Conservation (phyloP, 2,113 vertebrate species). For the Salvelinus fontinalis region DNA sequence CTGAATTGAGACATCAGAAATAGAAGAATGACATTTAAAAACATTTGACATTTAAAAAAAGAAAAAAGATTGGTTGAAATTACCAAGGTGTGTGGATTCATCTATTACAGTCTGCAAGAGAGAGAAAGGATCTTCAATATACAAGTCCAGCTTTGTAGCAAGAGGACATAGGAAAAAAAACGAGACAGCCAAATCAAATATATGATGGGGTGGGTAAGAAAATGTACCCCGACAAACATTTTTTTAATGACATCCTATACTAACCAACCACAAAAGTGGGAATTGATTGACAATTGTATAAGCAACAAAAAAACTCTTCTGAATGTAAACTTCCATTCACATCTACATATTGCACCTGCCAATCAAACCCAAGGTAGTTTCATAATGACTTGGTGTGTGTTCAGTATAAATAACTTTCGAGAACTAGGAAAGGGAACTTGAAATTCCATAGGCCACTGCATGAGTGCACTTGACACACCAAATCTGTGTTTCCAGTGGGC, state of each 20-base stretch:
- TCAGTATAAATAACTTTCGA: background rate
- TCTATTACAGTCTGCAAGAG: conserved; percentile 60
- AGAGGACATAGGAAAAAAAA: conserved; percentile 35
- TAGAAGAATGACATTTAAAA: conserved; percentile 35
- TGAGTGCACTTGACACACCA: too few relatives aligned
- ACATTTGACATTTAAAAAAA: conserved; percentile 53
- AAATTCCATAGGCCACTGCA: too few relatives aligned
- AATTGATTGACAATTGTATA: conserved; percentile 32
- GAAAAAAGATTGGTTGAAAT: conserved; percentile 54
- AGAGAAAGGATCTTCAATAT: conserved; percentile 49
- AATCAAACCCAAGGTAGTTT: conserved; percentile 64
- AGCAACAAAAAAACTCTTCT: conserved; percentile 31
- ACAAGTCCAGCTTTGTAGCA: conserved; percentile 39
- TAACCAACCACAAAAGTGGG: conserved; percentile 29
- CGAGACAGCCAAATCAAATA: conserved; percentile 26
- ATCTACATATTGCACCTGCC: conserved; percentile 55
- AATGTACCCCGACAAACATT: conserved; percentile 29
- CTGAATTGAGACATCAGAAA: conserved; percentile 53
- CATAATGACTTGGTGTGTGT: conserved; percentile 5
- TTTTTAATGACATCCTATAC: conserved; percentile 35
- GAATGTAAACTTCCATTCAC: conserved; percentile 48
- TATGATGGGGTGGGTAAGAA: conserved; percentile 22
- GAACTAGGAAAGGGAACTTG: too few relatives aligned
- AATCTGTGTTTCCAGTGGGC: too few relatives aligned
- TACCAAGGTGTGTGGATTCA: conserved; percentile 67